These are phyloP conservation scores for Lasioglossum zephyrum DNA, from an alignment of 2,888 invertebrate genomes.

Conservation along the genomic window DNA sequence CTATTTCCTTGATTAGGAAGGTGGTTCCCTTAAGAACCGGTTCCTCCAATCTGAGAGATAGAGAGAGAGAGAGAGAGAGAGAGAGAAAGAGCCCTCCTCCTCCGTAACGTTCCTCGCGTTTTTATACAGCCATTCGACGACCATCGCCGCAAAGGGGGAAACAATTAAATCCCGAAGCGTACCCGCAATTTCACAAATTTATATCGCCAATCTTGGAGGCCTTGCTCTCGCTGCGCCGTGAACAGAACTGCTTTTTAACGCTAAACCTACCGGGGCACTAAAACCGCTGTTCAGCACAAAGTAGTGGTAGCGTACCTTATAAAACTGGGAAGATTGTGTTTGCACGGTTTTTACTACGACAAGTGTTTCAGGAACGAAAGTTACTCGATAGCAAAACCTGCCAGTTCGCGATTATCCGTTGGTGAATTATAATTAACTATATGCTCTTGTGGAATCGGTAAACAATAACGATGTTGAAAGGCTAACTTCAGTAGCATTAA, in stretches of 20 bases:
- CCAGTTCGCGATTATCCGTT: too few relatives aligned
- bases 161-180: constrained; percentile 13
- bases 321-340: background rate
- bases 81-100: background rate
- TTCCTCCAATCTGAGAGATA: constrained; percentile 7
- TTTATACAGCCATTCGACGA: background rate
- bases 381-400: background rate
- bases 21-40: constrained; percentile 22
- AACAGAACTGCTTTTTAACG: background rate
- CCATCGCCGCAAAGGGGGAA: background rate
- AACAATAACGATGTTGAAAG: too few relatives aligned
- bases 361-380: background rate
- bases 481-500: too few relatives aligned
- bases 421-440: too few relatives aligned
- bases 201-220: background rate
- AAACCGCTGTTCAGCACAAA: background rate
- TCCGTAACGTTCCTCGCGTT: background rate
- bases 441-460: too few relatives aligned
- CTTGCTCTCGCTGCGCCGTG: background rate
- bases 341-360: background rate
- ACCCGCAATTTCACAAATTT: constrained; percentile 12
- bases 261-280: background rate
- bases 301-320: background rate
- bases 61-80: background rate
- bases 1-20: constrained; percentile 57